Base-by-base conservation (phyloP, 2,113 vertebrate species). In the Gila orcuttii region DNA sequence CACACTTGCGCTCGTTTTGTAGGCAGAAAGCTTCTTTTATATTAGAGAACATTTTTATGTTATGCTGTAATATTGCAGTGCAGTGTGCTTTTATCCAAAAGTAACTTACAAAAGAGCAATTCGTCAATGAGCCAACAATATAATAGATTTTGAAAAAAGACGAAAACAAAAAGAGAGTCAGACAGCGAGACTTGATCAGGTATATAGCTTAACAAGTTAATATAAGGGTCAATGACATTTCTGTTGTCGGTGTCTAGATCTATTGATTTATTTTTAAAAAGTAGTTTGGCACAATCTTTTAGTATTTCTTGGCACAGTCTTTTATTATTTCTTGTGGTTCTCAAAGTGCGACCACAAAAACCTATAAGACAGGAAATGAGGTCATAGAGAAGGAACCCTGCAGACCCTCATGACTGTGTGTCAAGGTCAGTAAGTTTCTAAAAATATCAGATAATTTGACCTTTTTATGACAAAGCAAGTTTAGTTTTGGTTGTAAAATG, bases 1-100 rank as follows among this genome's bases (percentile, higher is more conserved):
- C 12, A 33, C 85, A 83, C 71, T 82, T 50, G 68, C 23, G 68
- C n/a, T 42, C 47, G 3, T 25, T 60, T 79, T 57, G 77, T 79
- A 60, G 77, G 55, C 21, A 42, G 33, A 23, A 79, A 42, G 6
- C 77, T 60, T 60, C n/a, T 64, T 28, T 80, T 64, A 28, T 28
- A 9, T 23, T 79, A 71, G 79, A 82, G 69, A 69, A 21, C 79
- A 86, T 91, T 89, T 87, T 87, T 55, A 36, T 83, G 77, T 10
- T 47, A 21, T 85, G 88, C 60, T 85, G 55, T 57, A 57, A 57
- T 23, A 57, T 23, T 57, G 55, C 55, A 2, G 6, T 57, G 86
- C 87, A 19, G 57, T 36, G 19, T 55, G 15, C 17, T 52, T 50
- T 50, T 15, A 15, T 50, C 50, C 50, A 52, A 17, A 17, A 17